Evolutionary conservation across 2,113 vertebrate species (phyloP).

Genomic region (Upupa epops): DNA sequence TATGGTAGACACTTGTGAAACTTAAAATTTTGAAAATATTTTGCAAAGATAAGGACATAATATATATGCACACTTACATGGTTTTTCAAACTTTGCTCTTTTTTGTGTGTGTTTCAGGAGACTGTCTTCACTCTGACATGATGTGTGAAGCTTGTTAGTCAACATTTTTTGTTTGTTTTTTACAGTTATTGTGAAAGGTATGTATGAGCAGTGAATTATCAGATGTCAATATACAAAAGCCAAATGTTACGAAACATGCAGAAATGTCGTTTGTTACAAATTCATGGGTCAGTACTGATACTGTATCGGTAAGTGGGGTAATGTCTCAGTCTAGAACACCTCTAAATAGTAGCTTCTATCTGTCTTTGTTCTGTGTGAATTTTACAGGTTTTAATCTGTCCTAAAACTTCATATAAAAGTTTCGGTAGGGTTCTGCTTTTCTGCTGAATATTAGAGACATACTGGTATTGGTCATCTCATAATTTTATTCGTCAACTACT

Average conservation of each 20-base stretch:
- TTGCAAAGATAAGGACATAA: background rate
- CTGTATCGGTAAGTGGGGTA: background rate
- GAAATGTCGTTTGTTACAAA: background rate
- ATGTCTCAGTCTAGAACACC: background rate
- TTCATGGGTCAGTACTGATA: background rate
- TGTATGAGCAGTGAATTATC: background rate
- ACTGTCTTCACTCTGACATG: slow-evolving; percentile 32
- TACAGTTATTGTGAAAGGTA: slow-evolving; percentile 50
- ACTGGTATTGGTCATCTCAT: background rate
- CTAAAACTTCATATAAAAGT: background rate
- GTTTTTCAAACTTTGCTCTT: background rate
- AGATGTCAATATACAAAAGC: background rate
- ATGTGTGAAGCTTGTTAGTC: slow-evolving; percentile 43
- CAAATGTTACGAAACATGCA: background rate
- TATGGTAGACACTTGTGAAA: background rate
- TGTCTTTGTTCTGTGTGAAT: background rate
- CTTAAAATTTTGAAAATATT: background rate
- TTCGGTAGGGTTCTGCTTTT: background rate
- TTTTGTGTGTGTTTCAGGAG: slow-evolving; percentile 21
- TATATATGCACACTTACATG: fast-evolving
- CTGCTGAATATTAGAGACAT: background rate
- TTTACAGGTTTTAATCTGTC: background rate
- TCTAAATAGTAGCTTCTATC: background rate
- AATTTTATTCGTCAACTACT: background rate
- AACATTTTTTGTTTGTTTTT: background rate